These are phyloP conservation scores for Cetoscarus ocellatus DNA, from an alignment of 2,797 vertebrate species.

Conservation along the genomic window DNA sequence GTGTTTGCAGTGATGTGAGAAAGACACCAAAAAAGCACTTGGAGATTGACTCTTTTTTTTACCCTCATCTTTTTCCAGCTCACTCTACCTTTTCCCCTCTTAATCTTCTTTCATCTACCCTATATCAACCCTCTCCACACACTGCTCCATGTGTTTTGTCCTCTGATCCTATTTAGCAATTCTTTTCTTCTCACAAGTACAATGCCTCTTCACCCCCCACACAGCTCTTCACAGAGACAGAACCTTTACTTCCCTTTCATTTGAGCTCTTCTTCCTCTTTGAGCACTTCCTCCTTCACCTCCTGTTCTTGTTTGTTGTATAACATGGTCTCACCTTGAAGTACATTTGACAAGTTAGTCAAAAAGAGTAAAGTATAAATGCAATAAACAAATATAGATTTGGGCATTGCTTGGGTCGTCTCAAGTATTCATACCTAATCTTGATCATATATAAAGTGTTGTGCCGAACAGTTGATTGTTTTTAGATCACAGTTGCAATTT, in stretches of 20 bases:
- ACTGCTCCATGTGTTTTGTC: constrained; percentile 26
- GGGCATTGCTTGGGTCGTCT: no score
- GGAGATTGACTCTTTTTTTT: constrained; percentile 36
- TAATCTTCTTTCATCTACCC: constrained; percentile 44
- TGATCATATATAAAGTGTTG: no score
- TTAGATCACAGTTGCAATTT: no score
- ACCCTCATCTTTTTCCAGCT: constrained; percentile 12
- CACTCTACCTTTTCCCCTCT: constrained; percentile 34
- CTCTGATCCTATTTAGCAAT: constrained; percentile 47
- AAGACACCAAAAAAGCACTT: constrained; percentile 3
- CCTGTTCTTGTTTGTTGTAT: constrained; percentile 30
- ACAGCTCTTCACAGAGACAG: constrained; percentile 1
- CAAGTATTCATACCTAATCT: no score
- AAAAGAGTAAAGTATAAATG: no score
- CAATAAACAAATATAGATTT: no score
- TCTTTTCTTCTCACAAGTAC: constrained; percentile 31
- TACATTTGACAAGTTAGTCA: background rate
- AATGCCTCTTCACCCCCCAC: no score
- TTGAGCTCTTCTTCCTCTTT: constrained; percentile 55
- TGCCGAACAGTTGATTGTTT: no score
- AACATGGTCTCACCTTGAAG: constrained; percentile 23
- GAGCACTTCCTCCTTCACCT: constrained; percentile 37
- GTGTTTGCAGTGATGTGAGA: constrained; percentile 29
- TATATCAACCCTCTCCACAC: constrained; percentile 26
- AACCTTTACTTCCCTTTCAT: constrained; percentile 37